Base-by-base conservation (phyloP, 1,140 invertebrate species). In the Leptinotarsa undecemlineata region DNA sequence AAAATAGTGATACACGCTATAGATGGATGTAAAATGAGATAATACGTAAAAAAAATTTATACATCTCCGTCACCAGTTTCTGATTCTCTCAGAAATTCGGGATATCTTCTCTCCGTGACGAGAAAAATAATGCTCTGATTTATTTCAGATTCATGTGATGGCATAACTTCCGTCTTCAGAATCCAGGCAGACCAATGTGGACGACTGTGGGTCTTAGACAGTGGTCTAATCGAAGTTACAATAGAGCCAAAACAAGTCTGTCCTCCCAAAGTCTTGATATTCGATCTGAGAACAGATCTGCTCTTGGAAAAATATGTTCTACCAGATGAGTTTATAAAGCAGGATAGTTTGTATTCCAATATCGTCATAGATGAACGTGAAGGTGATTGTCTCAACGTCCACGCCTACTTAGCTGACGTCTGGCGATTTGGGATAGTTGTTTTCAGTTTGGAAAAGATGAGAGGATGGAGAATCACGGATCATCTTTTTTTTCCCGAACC, bases 401-500 rank as follows among this genome's bases (percentile, higher is more conserved):
- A 91, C 71, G 90, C 91, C 2, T 94, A 95, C 77, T 85, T 91
- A 17, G 86, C 91, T 0, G 94, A 95, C 77, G 93, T 94, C 0
- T 94, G 92, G 90, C 88, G 79, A 70, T 81, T 76, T 67, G 79
- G 81, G 15, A 67, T 82, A 47, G 81, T 82, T 0, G 78, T 80
- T 1, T 94, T 92, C 77, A 89, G 92, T 77, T 86, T 92, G 73
- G 86, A 85, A 21, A 89, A 91, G 72, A 85, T 89, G 74, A 85
- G 84, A 2, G 92, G 92, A n/a, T 95, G 92, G 90, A 86, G 92
- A 63, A 86, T 94, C 2, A 89, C 90, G 11, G 90, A 94, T 81
- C 92, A 91, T 64, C 87, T 93, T 13, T 95, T 94, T 79, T 92
- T 87, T 76, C 93, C 94, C 0, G 93, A 95, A 79, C 94, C 94